Evolutionary conservation across 2,113 vertebrate genomes (phyloP).

Genomic region (Xiphophorus maculatus): DNA sequence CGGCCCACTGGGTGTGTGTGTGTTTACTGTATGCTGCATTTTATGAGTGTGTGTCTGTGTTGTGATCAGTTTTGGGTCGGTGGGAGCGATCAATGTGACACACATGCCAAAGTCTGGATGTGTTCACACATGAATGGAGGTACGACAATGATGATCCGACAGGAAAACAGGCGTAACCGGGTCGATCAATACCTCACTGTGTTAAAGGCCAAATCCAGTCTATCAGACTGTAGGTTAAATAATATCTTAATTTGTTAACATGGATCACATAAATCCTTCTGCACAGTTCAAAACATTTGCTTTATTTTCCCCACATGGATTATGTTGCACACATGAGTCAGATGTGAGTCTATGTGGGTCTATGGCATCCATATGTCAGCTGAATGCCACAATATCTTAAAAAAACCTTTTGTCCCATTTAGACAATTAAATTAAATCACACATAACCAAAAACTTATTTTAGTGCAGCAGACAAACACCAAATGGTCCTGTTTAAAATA

Average conservation of each 20-base stretch:
- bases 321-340: not conserved
- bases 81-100: conserved; percentile 37
- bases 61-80: conserved; percentile 16
- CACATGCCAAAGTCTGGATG: conserved; percentile 40
- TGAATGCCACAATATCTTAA: not conserved
- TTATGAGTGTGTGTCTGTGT: not conserved
- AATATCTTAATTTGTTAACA: not conserved
- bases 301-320: not conserved
- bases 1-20: not conserved
- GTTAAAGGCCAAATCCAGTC: not conserved
- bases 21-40: conserved; percentile 2
- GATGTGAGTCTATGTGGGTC: not conserved
- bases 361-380: not conserved
- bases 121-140: conserved; percentile 41
- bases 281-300: not conserved
- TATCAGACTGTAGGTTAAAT: conserved; percentile 23
- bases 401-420: not conserved
- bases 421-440: not conserved
- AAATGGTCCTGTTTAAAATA: no score
- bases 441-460: not conserved
- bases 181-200: conserved; percentile 44
- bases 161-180: conserved; percentile 28
- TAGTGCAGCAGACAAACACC: no score
- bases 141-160: conserved; percentile 20
- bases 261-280: not conserved